Evolutionary conservation across 2,113 vertebrate genomes (phyloP).

Genomic region (Cheilinus undulatus): DNA sequence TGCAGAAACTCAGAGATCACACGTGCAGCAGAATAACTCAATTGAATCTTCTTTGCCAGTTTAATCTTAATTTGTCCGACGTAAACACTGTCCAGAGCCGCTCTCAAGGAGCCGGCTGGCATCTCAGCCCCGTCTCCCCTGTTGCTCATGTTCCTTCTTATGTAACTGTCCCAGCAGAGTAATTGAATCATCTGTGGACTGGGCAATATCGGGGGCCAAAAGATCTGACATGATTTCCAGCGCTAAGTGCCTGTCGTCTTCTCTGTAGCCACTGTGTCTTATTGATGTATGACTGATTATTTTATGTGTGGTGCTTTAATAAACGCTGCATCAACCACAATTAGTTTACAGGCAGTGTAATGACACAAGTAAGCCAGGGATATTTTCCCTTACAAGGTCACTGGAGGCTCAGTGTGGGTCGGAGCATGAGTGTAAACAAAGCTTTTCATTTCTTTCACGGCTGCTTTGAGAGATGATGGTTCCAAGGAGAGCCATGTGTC

Average conservation of each 20-base stretch:
- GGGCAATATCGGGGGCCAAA: neutral
- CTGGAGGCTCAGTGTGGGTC: neutral
- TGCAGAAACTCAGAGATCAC: neutral
- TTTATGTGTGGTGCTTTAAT: slow-evolving; percentile 7
- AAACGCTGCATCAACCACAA: neutral
- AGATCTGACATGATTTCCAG: slow-evolving; percentile 17
- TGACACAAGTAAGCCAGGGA: neutral
- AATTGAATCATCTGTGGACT: slow-evolving; percentile 54
- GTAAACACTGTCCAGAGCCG: slow-evolving; percentile 3
- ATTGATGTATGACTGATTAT: slow-evolving; percentile 2
- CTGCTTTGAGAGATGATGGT: neutral
- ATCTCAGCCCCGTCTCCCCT: neutral
- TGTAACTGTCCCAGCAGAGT: slow-evolving; percentile 39
- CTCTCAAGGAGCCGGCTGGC: slow-evolving; percentile 1
- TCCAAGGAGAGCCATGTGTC: neutral
- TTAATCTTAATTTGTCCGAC: slow-evolving; percentile 17
- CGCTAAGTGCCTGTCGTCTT: slow-evolving; percentile 16
- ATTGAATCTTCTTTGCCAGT: slow-evolving; percentile 31
- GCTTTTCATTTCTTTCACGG: neutral
- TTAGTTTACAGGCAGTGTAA: neutral
- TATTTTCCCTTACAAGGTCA: slow-evolving; percentile 12
- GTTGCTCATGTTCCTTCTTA: slow-evolving; percentile 45
- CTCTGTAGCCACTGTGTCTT: neutral
- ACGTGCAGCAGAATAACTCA: slow-evolving; percentile 6
- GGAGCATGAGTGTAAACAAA: neutral